Base-by-base conservation (phyloP, 2,797 vertebrate species). In the Valencia hispanica region DNA sequence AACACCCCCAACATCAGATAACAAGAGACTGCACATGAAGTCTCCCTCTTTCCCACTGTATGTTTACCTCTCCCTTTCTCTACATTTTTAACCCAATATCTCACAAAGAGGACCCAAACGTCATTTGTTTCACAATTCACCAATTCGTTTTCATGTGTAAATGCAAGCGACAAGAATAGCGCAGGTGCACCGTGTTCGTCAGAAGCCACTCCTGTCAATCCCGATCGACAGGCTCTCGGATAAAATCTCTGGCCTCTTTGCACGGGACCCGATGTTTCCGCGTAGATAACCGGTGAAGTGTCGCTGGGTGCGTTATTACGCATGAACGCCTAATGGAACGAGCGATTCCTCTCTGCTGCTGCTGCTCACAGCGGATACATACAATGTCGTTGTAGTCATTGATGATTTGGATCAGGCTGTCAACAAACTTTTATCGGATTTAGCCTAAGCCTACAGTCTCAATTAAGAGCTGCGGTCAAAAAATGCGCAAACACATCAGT, bases 91-190 rank as follows among this genome's bases (percentile, higher is more conserved):
- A 80, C 32, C 36, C 34, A 77, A 27, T 47, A 83, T 88, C 87
- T 90, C 84, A 86, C 88, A 92, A 90, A 90, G 89, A 8, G 84
- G 84, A 70, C 11, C 74, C 81, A 79, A 83, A 76, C 50, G 8
- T 70, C 90, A 86, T 86, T 91, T 93, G 92, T 91, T 78, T 78
- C 77, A 75, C 88, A 93, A 89, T 86, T 87, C 81, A 88, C 82
- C n/a, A 65, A 50, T 25, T 15, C 10, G 87, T 86, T 88, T 90
- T 90, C 92, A 89, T 88, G 90, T 90, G 91, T 27, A 88, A 92
- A 93, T 91, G 80, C 43, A 0, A 47, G 17, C 22, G 32, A 66
- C 30, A 43, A 70, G 80, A 87, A 82, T 9, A 51, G 78, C 48
- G 89, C 93, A 94, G 91, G 92, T 93, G 92, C 92, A 88, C 25